These are phyloP conservation scores for Lytechinus variegatus DNA, from an alignment of 35 echinoderm and acorn worm species.

Conservation along the genomic window DNA sequence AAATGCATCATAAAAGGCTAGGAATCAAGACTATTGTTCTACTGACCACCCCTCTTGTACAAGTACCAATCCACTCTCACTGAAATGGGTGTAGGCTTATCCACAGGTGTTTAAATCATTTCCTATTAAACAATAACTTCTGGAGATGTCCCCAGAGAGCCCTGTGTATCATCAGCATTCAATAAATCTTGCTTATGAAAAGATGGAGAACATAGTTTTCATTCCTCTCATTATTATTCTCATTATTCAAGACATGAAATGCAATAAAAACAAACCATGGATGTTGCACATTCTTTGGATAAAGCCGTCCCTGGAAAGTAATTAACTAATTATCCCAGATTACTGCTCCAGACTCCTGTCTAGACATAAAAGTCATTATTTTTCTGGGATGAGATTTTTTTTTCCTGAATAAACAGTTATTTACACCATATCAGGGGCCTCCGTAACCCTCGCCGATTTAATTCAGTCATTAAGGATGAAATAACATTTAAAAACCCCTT, in stretches of 20 bases:
- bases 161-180: background rate
- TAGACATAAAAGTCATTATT: slow-evolving; percentile 21
- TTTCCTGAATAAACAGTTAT: background rate
- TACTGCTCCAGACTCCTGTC: slow-evolving; percentile 35
- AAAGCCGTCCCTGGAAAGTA: background rate
- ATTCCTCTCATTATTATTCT: background rate
- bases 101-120: background rate
- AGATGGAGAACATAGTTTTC: no score
- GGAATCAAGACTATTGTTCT: background rate
- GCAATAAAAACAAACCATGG: background rate
- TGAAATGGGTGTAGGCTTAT: slow-evolving; percentile 3
- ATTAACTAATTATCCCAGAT: slow-evolving; percentile 37
- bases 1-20: background rate
- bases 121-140: background rate
- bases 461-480: background rate
- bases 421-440: background rate
- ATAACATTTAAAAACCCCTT: background rate
- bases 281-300: background rate
- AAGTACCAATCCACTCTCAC: background rate
- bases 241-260: background rate
- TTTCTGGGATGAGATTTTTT: background rate
- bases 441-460: background rate
- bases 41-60: background rate
- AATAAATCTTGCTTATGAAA: no score
- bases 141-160: background rate